Percentiles rank a stretch among this genome's conserved stretches.
These are phyloP conservation scores for Nebria salina DNA, from an alignment of 2,888 invertebrate species.

Conservation along the genomic window DNA sequence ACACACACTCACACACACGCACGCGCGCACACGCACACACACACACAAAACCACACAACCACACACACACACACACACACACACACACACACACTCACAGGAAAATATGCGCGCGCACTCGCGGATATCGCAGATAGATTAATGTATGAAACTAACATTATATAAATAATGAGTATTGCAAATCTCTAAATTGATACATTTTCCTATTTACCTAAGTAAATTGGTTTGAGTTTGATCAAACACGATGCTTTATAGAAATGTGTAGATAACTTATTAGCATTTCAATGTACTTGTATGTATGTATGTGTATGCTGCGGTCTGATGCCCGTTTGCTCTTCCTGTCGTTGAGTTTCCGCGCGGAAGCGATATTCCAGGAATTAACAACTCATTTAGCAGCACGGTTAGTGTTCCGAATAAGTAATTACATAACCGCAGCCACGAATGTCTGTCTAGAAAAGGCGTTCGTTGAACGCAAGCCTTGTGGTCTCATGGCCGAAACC, in stretches of 20 bases:
- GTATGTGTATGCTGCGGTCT: not conserved
- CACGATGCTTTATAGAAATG: not conserved
- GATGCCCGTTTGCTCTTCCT: not conserved
- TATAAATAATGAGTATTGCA: not conserved
- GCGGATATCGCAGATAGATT: too few species aligned
- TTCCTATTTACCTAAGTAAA: not conserved
- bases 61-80: too few species aligned
- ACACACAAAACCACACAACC: too few species aligned
- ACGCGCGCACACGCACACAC: too few species aligned
- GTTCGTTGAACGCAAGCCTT: slow-evolving; percentile 3
- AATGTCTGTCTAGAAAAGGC: slow-evolving; percentile 27
- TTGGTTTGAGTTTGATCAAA: not conserved
- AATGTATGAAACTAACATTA: not conserved
- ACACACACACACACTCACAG: too few species aligned
- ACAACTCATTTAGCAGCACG: slow-evolving; percentile 57
- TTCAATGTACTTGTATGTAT: not conserved
- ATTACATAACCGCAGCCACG: slow-evolving; percentile 53
- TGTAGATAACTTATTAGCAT: not conserved
- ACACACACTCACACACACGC: too few species aligned
- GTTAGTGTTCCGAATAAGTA: slow-evolving; percentile 55
- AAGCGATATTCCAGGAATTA: slow-evolving; percentile 46
- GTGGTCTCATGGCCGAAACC: not conserved
- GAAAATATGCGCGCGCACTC: too few species aligned
- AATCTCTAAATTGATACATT: not conserved
- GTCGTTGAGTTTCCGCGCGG: not conserved